Conservation (phyloP, 2,888 invertebrate genomes). For the Aphodius granarius region DNA sequence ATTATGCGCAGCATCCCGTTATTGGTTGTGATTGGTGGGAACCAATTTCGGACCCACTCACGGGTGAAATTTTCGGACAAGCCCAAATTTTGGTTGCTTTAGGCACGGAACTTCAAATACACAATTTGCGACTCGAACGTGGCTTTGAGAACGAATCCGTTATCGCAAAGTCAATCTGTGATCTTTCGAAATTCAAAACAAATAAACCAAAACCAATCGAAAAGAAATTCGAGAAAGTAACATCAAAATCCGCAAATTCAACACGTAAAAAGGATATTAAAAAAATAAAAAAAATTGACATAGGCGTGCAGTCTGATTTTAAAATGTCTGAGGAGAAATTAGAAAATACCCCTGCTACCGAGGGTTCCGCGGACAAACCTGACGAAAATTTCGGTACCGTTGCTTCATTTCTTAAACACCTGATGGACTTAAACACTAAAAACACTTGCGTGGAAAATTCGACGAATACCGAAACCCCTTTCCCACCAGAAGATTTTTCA, state of each 20-base stretch:
- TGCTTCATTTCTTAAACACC: conserved; percentile 40
- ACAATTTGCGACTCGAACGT: conserved; percentile 54
- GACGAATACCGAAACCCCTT: conserved; percentile 42
- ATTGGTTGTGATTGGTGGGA: conserved; percentile 65
- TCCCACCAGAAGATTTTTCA: not conserved
- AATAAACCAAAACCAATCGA: conserved; percentile 4
- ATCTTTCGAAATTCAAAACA: not conserved
- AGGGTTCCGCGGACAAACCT: not conserved
- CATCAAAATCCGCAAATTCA: not conserved
- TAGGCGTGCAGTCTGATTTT: conserved; percentile 28
- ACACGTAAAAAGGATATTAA: not conserved
- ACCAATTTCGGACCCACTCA: conserved; percentile 54
- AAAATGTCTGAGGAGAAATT: conserved; percentile 29
- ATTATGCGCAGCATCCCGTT: conserved; percentile 57
- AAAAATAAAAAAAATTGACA: conserved; percentile 19
- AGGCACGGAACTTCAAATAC: conserved; percentile 63
- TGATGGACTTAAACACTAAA: conserved; percentile 35
- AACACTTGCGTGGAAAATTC: conserved; percentile 41
- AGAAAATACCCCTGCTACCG: not conserved
- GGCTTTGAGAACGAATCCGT: conserved; percentile 48
- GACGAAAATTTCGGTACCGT: conserved; percentile 19
- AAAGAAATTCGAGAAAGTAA: not conserved
- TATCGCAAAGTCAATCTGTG: conserved; percentile 35
- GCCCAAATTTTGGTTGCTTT: conserved; percentile 61
- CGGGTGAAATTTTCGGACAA: conserved; percentile 56